Evolutionary conservation across 2,888 invertebrate genomes (phyloP), one percentile per base, ranked within the genome.

Genomic region (Trachelus troglodyta): DNA sequence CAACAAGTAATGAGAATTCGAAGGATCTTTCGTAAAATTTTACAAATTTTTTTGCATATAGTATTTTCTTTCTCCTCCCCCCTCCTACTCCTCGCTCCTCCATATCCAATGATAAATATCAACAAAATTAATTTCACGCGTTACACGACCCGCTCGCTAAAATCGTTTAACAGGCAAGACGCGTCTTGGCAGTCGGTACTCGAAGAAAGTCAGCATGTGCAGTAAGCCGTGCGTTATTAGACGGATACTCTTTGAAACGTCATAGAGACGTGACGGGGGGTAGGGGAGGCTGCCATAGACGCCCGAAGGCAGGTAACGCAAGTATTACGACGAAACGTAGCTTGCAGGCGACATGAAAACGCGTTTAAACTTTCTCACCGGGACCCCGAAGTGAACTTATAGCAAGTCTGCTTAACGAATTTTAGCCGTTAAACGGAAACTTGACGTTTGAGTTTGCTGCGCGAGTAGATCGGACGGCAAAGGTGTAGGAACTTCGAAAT

Each of bases 321-420:
- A 56, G 56, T 56, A 23, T 56, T 73, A 80, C 79, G 77, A 23
- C 11, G 79, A 74, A 80, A 81, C 82, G 71, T 76, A 69, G 75
- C 74, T 76, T 75, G 78, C 81, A 79, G 80, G 80, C 79, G 82
- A 76, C 80, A 80, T 76, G 80, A 82, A 80, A 75, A 31, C 71
- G 81, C 81, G 82, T 82, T 81, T 75, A 87, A 89, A 89, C 87
- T 89, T 88, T 85, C 81, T 82, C 81, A 31, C 84, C 85, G 23
- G 23, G 56, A 56, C 0, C 56, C 56, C 56, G 23, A 56, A 9
- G 56, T 56, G 87, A 88, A 86, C 87, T 88, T 88, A 88, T 89
- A 87, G 89, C 87, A 86, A 88, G 83, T 88, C 81, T 86, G 86
- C 87, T 86, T 88, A 88, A 89, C 88, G 87, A 89, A 89, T 89